These are phyloP conservation scores for Saccostrea cuccullata DNA, from an alignment of 1,140 invertebrate genomes.

Conservation along the genomic window DNA sequence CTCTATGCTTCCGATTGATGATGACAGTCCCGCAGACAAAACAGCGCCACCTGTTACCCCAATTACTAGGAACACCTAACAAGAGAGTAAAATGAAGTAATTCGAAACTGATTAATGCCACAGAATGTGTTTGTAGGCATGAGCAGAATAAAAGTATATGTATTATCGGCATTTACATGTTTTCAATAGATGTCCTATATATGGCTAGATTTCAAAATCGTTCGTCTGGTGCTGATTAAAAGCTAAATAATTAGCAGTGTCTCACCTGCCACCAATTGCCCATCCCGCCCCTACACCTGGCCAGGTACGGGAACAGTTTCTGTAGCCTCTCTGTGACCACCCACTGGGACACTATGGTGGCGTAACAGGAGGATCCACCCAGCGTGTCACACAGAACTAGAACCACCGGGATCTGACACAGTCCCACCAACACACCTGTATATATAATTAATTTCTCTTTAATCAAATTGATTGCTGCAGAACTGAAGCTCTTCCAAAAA, in stretches of 20 bases:
- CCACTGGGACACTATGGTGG: conserved; percentile 70
- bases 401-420: conserved; percentile 64
- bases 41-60: conserved; percentile 63
- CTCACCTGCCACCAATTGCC: conserved; percentile 71
- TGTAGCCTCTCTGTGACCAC: conserved; percentile 63
- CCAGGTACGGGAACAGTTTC: conserved; percentile 66
- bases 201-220: too few relatives aligned
- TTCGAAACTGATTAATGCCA: not conserved
- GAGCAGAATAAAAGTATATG: too few relatives aligned
- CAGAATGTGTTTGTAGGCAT: not conserved
- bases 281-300: conserved; percentile 57
- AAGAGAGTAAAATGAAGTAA: conserved; percentile 30
- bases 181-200: too few relatives aligned
- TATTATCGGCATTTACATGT: too few relatives aligned
- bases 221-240: too few relatives aligned
- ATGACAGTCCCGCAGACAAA: conserved; percentile 55
- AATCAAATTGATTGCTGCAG: too few relatives aligned
- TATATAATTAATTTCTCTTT: too few relatives aligned
- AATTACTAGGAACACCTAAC: conserved; percentile 65
- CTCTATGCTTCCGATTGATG: conserved; percentile 52
- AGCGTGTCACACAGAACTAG: conserved; percentile 65
- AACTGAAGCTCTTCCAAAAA: too few relatives aligned
- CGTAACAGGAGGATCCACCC: conserved; percentile 66
- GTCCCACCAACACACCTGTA: conserved; percentile 62
- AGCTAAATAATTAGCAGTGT: not conserved